phyloP scores from a whole-genome alignment of 2,113 vertebrate species.

The Ptilorrhoa leucosticta region DNA sequence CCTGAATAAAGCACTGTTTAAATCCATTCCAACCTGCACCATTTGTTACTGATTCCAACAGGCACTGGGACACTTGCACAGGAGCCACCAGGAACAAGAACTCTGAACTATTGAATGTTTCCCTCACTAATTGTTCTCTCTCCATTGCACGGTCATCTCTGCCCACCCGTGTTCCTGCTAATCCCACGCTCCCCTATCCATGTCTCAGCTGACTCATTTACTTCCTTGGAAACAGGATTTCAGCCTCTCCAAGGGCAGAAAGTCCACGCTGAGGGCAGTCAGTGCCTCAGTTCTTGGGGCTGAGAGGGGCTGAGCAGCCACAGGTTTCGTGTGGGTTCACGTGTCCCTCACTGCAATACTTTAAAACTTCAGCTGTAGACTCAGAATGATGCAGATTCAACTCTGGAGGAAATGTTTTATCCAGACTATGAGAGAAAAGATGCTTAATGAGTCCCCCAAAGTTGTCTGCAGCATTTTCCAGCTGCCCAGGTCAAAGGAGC shows the following conservation, averaged over 20 bases:
- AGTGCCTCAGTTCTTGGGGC: background rate
- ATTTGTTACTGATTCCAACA: background rate
- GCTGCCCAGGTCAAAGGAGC: background rate
- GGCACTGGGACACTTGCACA: background rate
- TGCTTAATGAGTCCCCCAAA: background rate
- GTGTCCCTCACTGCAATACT: background rate
- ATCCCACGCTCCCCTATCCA: background rate
- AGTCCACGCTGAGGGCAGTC: background rate
- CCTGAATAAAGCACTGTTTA: background rate
- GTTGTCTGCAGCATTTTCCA: background rate
- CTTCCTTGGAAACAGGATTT: background rate
- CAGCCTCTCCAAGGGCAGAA: background rate
- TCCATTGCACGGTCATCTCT: background rate
- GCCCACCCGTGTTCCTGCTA: background rate
- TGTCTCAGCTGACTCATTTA: background rate
- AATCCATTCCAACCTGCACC: background rate
- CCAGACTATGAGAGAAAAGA: background rate
- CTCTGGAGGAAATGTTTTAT: background rate
- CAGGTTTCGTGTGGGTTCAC: background rate
- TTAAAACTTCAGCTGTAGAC: background rate
- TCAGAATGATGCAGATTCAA: background rate
- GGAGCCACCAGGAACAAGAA: background rate
- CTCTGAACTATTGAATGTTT: background rate
- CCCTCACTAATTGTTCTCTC: background rate
- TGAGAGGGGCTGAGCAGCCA: background rate